Percentiles rank a stretch among this genome's conserved stretches.
Conservation (phyloP, 2,888 invertebrate species). For the Caenorhabditis becei region DNA sequence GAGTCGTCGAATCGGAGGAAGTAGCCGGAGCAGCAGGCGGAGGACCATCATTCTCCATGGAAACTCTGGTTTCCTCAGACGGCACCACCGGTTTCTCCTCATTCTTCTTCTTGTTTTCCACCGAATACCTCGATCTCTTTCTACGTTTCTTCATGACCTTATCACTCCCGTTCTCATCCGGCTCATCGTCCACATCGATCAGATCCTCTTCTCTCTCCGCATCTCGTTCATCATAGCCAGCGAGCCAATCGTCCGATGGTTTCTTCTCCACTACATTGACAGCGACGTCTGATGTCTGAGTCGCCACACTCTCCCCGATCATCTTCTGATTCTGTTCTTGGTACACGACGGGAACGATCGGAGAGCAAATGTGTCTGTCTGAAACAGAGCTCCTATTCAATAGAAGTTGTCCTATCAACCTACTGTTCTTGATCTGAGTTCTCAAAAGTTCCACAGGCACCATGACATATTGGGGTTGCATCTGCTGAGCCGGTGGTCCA, state of each 20-base stretch:
- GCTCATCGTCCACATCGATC: conserved; percentile 25
- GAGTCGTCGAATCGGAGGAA: not conserved
- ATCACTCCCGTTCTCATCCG: conserved; percentile 11
- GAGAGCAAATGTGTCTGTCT: not conserved
- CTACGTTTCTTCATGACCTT: conserved; percentile 22
- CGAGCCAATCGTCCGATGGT: conserved; percentile 33
- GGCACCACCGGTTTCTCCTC: not conserved
- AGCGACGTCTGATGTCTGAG: conserved; percentile 22
- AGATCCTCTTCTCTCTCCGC: conserved; percentile 12
- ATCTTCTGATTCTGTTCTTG: not conserved
- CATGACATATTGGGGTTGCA: conserved; percentile 29
- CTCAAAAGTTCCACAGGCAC: conserved; percentile 26
- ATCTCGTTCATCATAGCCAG: conserved; percentile 25
- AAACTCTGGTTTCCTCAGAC: conserved; percentile 15
- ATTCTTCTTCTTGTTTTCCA: not conserved
- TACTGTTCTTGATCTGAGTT: conserved; percentile 14
- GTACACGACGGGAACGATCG: not conserved
- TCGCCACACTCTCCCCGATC: conserved; percentile 26
- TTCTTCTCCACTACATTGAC: not conserved
- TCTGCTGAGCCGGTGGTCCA: not conserved
- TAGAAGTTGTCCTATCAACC: not conserved
- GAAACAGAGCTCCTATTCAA: not conserved
- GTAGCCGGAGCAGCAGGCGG: conserved; percentile 2
- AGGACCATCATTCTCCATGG: conserved; percentile 33
- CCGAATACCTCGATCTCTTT: too few relatives aligned